phyloP scores from a whole-genome alignment of 2,797 vertebrate species.

The Darevskia nairensis region DNA sequence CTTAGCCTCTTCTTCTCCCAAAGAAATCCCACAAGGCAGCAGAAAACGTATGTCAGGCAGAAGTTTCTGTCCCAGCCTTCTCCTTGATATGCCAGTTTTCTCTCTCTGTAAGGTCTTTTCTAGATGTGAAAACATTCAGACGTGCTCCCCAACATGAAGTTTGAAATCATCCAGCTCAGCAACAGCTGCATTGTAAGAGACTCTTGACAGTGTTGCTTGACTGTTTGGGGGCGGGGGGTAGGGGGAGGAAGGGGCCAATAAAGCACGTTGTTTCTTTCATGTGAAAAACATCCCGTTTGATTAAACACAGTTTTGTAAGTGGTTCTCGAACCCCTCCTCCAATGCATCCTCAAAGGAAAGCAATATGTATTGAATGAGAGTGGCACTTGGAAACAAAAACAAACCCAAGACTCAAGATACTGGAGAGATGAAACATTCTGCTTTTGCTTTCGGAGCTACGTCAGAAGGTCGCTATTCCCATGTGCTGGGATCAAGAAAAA shows the following conservation, averaged over 20 bases:
- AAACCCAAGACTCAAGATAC: neutral
- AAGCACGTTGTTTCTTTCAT: neutral
- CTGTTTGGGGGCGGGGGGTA: neutral
- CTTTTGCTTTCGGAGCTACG: neutral
- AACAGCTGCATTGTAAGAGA: neutral
- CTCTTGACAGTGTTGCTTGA: neutral
- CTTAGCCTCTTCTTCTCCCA: too few relatives aligned
- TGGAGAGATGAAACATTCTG: constrained; percentile 5
- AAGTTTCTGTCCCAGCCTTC: neutral
- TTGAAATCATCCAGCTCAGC: neutral
- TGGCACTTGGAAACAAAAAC: neutral
- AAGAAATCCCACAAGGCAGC: too few relatives aligned
- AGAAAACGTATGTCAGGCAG: neutral
- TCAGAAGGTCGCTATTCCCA: neutral
- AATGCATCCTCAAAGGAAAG: neutral
- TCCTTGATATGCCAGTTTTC: neutral
- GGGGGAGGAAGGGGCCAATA: neutral
- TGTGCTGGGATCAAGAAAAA: constrained; percentile 2
- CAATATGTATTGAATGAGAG: neutral
- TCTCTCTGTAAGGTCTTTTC: neutral
- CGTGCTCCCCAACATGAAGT: neutral
- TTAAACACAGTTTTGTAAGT: neutral
- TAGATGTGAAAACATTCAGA: neutral
- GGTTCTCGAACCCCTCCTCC: neutral
- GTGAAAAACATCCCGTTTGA: neutral